These are phyloP conservation scores for Diarsia dahlii DNA, from an alignment of 2,888 invertebrate species.

Conservation along the genomic window DNA sequence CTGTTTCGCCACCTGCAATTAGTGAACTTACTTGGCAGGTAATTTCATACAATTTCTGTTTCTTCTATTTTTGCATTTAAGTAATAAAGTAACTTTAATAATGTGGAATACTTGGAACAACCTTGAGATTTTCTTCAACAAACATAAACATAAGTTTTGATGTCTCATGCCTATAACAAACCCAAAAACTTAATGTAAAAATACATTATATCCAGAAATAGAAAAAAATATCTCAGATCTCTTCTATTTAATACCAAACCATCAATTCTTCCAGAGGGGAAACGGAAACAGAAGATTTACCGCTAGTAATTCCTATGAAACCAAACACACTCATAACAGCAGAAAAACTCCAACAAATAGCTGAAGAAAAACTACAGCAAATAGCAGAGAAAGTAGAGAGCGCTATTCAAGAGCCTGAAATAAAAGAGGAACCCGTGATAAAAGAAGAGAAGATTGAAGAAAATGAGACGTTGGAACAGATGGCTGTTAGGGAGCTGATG, in stretches of 20 bases:
- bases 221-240: not conserved
- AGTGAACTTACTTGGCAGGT: no score
- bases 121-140: not conserved
- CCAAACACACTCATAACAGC: slow-evolving; percentile 90
- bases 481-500: slow-evolving; percentile 94
- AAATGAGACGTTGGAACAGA: slow-evolving; percentile 91
- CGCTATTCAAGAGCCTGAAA: slow-evolving; percentile 88
- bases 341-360: slow-evolving; percentile 86
- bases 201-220: not conserved
- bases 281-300: slow-evolving; percentile 87
- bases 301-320: slow-evolving; percentile 93
- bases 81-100: no score
- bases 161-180: not conserved
- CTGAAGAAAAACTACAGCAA: slow-evolving; percentile 83
- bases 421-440: slow-evolving; percentile 61
- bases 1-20: no score
- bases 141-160: not conserved
- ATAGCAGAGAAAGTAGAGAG: slow-evolving; percentile 88
- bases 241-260: not conserved
- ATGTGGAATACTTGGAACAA: not conserved
- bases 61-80: no score
- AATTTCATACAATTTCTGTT: no score
- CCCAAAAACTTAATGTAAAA: not conserved
- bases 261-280: slow-evolving; percentile 85
- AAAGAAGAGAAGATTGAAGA: slow-evolving; percentile 72